Evolutionary conservation across 2,888 invertebrate species (phyloP).

Genomic region (Xanthia togata): DNA sequence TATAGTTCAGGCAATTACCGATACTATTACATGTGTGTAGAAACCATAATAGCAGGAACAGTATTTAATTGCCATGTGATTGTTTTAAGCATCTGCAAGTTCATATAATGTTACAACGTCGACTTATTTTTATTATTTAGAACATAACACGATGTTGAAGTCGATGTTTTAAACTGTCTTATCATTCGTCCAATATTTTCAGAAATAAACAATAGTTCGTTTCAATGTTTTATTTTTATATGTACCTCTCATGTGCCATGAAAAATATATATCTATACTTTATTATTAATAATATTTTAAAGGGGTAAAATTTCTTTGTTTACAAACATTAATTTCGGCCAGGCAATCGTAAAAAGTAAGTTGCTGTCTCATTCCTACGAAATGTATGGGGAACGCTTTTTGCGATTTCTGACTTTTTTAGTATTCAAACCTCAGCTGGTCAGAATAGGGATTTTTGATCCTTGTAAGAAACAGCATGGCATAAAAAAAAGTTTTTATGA

Average conservation of each 20-base stretch:
- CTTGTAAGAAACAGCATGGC: too few relatives aligned
- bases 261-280: neutral
- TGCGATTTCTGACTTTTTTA: too few relatives aligned
- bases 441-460: too few relatives aligned
- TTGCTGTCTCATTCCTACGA: too few relatives aligned
- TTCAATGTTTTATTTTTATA: slow-evolving; percentile 17
- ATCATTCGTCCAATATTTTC: slow-evolving; percentile 34
- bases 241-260: neutral
- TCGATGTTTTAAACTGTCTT: slow-evolving; percentile 37
- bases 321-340: too few relatives aligned
- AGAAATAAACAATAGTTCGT: slow-evolving; percentile 57
- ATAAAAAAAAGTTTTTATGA: too few relatives aligned
- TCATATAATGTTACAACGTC: slow-evolving; percentile 40
- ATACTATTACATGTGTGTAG: slow-evolving; percentile 27
- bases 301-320: too few relatives aligned
- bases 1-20: slow-evolving; percentile 42
- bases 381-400: too few relatives aligned
- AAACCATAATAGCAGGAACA: slow-evolving; percentile 29
- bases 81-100: slow-evolving; percentile 50
- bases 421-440: too few relatives aligned
- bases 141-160: slow-evolving; percentile 47
- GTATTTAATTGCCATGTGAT: slow-evolving; percentile 33
- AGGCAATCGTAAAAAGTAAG: too few relatives aligned
- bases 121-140: slow-evolving; percentile 60
- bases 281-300: too few relatives aligned